Conservation (phyloP, 1,140 invertebrate genomes). For the Leptopilina boulardi region DNA sequence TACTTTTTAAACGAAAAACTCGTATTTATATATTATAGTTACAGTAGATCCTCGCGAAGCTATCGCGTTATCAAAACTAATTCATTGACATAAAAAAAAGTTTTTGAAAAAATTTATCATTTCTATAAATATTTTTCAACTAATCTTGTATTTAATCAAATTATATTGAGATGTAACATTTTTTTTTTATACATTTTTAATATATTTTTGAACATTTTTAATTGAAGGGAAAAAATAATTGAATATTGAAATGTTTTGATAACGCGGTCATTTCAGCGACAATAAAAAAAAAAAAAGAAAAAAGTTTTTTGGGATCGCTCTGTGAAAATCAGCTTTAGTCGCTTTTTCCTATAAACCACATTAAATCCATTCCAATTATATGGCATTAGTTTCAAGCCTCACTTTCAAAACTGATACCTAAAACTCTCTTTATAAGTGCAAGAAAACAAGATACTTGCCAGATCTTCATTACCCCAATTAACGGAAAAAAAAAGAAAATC, state of each 20-base stretch:
- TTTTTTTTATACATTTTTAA: too few relatives aligned
- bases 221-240: too few relatives aligned
- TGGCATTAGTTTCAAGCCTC: constrained; percentile 43
- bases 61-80: constrained; percentile 33
- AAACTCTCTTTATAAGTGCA: constrained; percentile 38
- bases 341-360: constrained; percentile 35
- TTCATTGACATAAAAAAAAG: neutral
- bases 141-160: too few relatives aligned
- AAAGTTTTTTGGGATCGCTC: constrained; percentile 10
- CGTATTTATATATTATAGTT: constrained; percentile 46
- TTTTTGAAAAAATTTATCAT: too few relatives aligned
- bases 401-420: constrained; percentile 41
- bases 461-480: constrained; percentile 36
- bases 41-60: constrained; percentile 52
- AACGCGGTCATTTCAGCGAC: constrained; percentile 25
- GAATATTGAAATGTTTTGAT: neutral
- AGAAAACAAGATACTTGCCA: constrained; percentile 28
- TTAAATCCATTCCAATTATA: constrained; percentile 38
- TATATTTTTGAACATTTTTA: constrained; percentile 13
- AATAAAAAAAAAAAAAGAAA: constrained; percentile 24
- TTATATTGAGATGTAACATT: neutral
- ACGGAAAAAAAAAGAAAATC: constrained; percentile 49
- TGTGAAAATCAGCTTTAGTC: constrained; percentile 36
- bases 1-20: constrained; percentile 34
- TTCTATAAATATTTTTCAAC: too few relatives aligned